Evolutionary conservation across 2,888 invertebrate genomes (phyloP), one percentile per base, ranked within the genome.

Genomic region (Arrhopalites spinosus): DNA sequence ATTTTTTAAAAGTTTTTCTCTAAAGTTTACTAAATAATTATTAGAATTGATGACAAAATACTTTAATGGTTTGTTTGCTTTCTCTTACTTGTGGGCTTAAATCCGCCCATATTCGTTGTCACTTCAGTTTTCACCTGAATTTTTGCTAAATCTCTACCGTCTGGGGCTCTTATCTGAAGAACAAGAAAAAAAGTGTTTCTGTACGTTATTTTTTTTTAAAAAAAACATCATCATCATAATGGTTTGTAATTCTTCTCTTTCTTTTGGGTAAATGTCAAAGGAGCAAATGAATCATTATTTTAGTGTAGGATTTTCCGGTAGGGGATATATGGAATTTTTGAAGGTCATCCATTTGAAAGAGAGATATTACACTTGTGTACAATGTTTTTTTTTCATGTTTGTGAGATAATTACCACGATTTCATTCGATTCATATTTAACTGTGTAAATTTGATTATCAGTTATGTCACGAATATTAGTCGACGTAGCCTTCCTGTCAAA

Each of bases 91-190:
- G 74, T 74, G 27, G 74, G 74, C 67, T 74, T 74, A 67, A 74
- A 74, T 74, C 74, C 74, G 11, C 74, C 74, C 74, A 74, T 74
- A 63, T 74, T 74, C 61, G 74, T 74, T 61, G 74, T 74, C 59
- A 74, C 74, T 69, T 74, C 74, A 23, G 74, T 74, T 66, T 74
- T 74, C n/a, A 74, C 68, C 45, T 45, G 15, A 43, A 74, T 74
- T 43, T 74, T 74, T 25, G 74, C 74, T 61, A 74, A 69, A 74
- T 74, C 74, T 59, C 74, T 29, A 47, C 74, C 74, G 15, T 74
- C 74, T 69, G 53, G 74, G 25, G 74, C 43, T 61, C 69, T 74
- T 69, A 74, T 74, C 74, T 74, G 67, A 53, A n/a, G n/a, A n/a
- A n/a, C 5, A 53, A 20, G n/a, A 11, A 17, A 27, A 15, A 17